Evolutionary conservation across 1,140 invertebrate genomes (phyloP).

Genomic region (Papilio dardanus): DNA sequence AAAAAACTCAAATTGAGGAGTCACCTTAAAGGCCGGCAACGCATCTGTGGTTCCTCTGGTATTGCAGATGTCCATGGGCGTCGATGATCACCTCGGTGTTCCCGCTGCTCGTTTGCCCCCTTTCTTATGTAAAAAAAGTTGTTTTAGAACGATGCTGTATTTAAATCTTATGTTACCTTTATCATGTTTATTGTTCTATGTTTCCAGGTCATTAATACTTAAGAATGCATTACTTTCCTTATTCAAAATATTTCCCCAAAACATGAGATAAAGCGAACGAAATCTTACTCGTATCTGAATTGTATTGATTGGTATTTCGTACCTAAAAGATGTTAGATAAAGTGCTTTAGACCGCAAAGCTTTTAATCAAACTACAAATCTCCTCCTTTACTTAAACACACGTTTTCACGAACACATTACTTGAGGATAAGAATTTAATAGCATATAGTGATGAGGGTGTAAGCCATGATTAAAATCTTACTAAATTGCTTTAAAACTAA

Average conservation of each 20-base stretch:
- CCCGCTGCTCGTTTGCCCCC: no score
- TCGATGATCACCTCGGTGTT: no score
- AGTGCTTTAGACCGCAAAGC: slow-evolving; percentile 15
- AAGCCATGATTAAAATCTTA: background rate
- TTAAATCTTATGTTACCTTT: no score
- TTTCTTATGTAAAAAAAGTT: no score
- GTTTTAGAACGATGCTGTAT: no score
- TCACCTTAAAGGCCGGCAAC: no score
- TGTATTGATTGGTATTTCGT: slow-evolving; percentile 15
- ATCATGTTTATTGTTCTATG: no score
- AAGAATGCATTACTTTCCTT: no score
- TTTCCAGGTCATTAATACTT: no score
- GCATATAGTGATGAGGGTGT: background rate
- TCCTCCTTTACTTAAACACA: background rate
- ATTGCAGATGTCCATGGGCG: no score
- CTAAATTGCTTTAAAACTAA: background rate
- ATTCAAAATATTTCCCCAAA: background rate
- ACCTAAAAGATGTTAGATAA: slow-evolving; percentile 10
- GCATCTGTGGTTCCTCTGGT: no score
- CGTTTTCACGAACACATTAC: background rate
- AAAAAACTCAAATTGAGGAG: no score
- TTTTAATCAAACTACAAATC: slow-evolving; percentile 22
- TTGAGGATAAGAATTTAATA: background rate
- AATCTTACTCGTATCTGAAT: background rate
- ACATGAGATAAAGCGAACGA: background rate